Evolutionary conservation across 2,797 vertebrate genomes (phyloP).

Genomic region (Anniella stebbinsi): DNA sequence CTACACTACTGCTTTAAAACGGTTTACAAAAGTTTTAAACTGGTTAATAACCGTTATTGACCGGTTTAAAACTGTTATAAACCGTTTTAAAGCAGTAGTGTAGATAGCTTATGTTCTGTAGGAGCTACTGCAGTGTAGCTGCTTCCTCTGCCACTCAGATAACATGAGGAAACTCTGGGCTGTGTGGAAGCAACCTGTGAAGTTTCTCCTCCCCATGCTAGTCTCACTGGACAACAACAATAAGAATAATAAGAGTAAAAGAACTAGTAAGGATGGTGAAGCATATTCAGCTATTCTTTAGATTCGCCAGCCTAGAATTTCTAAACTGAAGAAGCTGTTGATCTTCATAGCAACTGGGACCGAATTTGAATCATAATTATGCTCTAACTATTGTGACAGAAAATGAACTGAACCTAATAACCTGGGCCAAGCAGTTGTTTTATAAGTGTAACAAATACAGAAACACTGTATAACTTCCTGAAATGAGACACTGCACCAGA

Average conservation of each 20-base stretch:
- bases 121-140: background rate
- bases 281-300: background rate
- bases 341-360: background rate
- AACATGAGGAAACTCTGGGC: background rate
- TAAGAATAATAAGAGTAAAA: background rate
- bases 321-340: background rate
- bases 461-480: background rate
- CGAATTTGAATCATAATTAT: background rate
- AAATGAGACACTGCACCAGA: background rate
- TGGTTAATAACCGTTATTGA: too few relatives aligned
- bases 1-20: too few relatives aligned
- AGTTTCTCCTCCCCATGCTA: background rate
- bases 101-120: background rate
- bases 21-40: too few relatives aligned
- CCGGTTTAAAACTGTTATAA: too few relatives aligned
- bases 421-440: slow-evolving; percentile 4
- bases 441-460: background rate
- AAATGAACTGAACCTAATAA: background rate
- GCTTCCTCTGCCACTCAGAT: background rate
- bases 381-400: background rate
- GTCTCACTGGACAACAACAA: background rate
- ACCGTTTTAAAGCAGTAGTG: too few relatives aligned
- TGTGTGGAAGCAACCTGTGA: background rate
- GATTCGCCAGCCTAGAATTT: background rate
- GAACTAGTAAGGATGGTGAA: background rate